Conservation (phyloP, 2,888 invertebrate genomes). For the Noctua janthe region DNA sequence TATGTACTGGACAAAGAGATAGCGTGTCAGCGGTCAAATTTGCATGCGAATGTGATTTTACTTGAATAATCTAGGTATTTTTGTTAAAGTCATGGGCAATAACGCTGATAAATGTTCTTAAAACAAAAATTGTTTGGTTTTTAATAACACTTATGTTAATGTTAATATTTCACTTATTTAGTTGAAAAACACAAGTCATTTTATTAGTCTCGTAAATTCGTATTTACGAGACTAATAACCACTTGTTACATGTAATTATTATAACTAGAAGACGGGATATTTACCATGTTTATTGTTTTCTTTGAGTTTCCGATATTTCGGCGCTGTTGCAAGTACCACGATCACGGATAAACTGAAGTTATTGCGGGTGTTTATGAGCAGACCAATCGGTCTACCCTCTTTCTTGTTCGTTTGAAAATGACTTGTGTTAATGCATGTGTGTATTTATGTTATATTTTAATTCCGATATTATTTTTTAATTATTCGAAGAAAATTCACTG, state of each 20-base stretch:
- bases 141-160: background rate
- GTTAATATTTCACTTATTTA: background rate
- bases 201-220: background rate
- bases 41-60: constrained; percentile 1
- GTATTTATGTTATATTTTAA: background rate
- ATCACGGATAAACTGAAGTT: too few species aligned
- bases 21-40: constrained; percentile 12
- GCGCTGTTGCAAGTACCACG: too few species aligned
- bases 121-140: background rate
- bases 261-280: too few species aligned
- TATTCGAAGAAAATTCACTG: background rate
- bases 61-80: background rate
- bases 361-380: too few species aligned
- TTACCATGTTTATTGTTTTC: too few species aligned
- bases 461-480: too few species aligned
- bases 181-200: background rate
- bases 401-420: too few species aligned
- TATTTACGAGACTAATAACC: too few species aligned
- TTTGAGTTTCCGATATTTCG: too few species aligned
- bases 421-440: background rate
- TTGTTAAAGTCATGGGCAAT: background rate
- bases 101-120: background rate
- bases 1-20: constrained; percentile 30
- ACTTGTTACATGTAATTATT: too few species aligned
- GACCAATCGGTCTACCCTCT: too few species aligned